phyloP scores from a whole-genome alignment of 2,113 vertebrate species.

The Procavia capensis region DNA sequence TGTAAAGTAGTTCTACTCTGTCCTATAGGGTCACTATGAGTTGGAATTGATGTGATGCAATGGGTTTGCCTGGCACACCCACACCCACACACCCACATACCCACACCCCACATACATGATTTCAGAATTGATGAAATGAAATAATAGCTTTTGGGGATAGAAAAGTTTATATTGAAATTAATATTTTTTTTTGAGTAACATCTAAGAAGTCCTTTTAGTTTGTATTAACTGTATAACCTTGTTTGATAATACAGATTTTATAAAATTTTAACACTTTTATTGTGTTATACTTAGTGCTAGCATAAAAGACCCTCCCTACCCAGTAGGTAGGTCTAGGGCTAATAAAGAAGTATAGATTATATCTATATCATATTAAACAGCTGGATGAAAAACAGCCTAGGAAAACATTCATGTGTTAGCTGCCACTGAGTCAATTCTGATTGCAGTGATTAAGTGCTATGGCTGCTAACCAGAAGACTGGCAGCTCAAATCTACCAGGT shows the following conservation, averaged over 20 bases:
- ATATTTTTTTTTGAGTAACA: conserved; percentile 38
- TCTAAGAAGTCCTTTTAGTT: conserved; percentile 38
- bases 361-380: background rate
- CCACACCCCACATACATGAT: background rate
- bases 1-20: too few species aligned
- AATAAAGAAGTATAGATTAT: background rate
- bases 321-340: background rate
- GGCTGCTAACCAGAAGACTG: too few species aligned
- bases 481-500: too few species aligned
- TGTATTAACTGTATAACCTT: conserved; percentile 14
- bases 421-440: too few species aligned
- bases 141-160: conserved; percentile 7
- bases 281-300: background rate
- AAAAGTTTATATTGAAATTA: conserved; percentile 54
- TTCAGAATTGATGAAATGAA: conserved; percentile 62
- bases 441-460: too few species aligned
- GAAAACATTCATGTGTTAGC: background rate
- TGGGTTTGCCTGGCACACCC: background rate
- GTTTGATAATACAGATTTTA: background rate
- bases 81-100: background rate
- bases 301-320: background rate
- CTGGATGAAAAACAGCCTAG: background rate
- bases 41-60: too few species aligned
- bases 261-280: conserved; percentile 61
- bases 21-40: too few species aligned